Evolutionary conservation across 2,888 invertebrate species (phyloP).

Genomic region (Augochlorella aurata): DNA sequence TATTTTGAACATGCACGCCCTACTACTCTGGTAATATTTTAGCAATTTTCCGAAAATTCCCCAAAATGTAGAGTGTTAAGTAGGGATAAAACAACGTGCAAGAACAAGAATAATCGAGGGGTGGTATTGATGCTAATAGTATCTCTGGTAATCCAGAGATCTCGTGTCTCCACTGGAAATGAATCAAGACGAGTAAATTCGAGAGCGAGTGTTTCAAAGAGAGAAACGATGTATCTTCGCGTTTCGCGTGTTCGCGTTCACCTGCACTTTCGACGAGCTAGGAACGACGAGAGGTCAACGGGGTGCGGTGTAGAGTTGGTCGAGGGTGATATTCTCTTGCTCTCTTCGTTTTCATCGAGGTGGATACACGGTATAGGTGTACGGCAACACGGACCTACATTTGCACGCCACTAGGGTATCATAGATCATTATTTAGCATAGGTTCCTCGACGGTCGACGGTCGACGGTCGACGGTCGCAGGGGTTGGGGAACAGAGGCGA

Average conservation of each 20-base stretch:
- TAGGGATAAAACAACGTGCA: no score
- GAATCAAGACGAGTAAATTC: constrained; percentile 14
- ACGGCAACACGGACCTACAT: constrained; percentile 22
- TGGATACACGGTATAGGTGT: neutral
- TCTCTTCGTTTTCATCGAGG: constrained; percentile 37
- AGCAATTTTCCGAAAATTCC: no score
- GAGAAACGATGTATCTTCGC: constrained; percentile 42
- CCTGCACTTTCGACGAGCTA: constrained; percentile 12
- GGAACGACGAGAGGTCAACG: neutral
- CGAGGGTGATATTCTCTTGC: neutral
- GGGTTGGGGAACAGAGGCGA: constrained; percentile 64
- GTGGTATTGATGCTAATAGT: neutral
- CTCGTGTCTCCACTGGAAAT: neutral
- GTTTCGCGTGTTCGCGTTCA: constrained; percentile 14
- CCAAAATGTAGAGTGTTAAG: no score
- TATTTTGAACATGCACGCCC: no score
- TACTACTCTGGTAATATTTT: no score
- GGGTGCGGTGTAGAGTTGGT: constrained; percentile 2
- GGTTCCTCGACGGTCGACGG: constrained; percentile 55
- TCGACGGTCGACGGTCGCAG: neutral
- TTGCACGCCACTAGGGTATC: constrained; percentile 58
- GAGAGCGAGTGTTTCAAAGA: constrained; percentile 19
- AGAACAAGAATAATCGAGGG: no score
- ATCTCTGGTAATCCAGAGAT: neutral
- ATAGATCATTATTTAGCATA: constrained; percentile 78